Conservation (phyloP, 2,797 vertebrate species). For the Centropyge bicolor region DNA sequence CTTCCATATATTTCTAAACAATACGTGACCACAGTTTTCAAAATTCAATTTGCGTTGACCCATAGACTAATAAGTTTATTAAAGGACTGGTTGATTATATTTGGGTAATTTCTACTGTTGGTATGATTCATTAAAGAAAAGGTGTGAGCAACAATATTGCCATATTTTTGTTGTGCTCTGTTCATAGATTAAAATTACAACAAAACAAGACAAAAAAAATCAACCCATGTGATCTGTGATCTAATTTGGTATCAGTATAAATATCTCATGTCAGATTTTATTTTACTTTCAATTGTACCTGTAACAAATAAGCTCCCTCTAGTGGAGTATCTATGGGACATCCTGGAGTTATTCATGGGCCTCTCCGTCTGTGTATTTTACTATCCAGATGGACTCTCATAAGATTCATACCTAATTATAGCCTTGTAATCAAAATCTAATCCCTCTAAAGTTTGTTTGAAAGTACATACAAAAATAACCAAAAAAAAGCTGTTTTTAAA, state of each 20-base stretch:
- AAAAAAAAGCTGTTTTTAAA: too few relatives aligned
- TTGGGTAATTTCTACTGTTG: background rate
- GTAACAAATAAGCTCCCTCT: background rate
- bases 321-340: background rate
- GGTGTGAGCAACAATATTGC: too few relatives aligned
- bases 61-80: background rate
- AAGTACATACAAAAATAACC: background rate
- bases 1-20: background rate
- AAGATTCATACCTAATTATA: background rate
- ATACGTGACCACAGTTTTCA: background rate
- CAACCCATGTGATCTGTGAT: too few relatives aligned
- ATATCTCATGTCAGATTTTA: background rate
- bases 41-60: background rate
- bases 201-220: too few relatives aligned
- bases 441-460: background rate
- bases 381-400: background rate
- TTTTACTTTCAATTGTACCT: too few relatives aligned
- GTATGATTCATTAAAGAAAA: background rate
- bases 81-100: slow-evolving; percentile 11
- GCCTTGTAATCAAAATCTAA: background rate
- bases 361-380: background rate
- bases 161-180: too few relatives aligned
- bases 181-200: too few relatives aligned
- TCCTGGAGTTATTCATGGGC: background rate
- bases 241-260: too few relatives aligned